Conservation (phyloP, 2,888 invertebrate species). For the Xanthorhoe spadicearia region DNA sequence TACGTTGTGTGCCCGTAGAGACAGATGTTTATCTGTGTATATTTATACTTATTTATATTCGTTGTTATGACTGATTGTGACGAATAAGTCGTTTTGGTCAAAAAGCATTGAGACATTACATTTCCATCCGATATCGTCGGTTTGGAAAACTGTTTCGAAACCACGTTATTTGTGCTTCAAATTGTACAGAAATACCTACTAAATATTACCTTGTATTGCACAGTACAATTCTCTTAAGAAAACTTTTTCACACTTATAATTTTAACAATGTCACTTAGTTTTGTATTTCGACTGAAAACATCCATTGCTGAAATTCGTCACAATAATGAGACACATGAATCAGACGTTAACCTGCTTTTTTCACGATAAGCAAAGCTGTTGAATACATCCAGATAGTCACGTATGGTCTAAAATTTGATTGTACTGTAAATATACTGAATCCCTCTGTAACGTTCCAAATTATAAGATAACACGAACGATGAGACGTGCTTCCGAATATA, state of each 20-base stretch:
- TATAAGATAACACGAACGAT: not conserved
- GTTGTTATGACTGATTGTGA: not conserved
- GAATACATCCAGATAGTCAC: not conserved
- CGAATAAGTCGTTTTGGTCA: not conserved
- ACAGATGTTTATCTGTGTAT: not conserved
- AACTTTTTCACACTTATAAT: not conserved
- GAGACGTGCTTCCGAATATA: not conserved
- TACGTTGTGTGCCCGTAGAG: not conserved
- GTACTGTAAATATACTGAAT: slow-evolving; percentile 1
- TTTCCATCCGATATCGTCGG: too few species aligned
- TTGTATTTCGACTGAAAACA: not conserved
- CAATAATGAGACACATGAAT: not conserved
- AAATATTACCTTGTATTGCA: too few species aligned
- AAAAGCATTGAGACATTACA: too few species aligned
- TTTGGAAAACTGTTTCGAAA: too few species aligned
- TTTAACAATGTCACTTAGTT: not conserved
- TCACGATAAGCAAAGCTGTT: not conserved
- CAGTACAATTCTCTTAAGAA: not conserved
- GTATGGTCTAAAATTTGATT: slow-evolving; percentile 1
- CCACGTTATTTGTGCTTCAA: too few species aligned
- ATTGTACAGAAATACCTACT: too few species aligned
- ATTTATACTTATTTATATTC: not conserved
- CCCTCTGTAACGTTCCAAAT: not conserved
- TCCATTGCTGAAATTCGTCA: not conserved
- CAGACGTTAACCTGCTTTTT: not conserved